Evolutionary conservation across 2,797 vertebrate genomes (phyloP).

Genomic region (Cichlasoma orientale): DNA sequence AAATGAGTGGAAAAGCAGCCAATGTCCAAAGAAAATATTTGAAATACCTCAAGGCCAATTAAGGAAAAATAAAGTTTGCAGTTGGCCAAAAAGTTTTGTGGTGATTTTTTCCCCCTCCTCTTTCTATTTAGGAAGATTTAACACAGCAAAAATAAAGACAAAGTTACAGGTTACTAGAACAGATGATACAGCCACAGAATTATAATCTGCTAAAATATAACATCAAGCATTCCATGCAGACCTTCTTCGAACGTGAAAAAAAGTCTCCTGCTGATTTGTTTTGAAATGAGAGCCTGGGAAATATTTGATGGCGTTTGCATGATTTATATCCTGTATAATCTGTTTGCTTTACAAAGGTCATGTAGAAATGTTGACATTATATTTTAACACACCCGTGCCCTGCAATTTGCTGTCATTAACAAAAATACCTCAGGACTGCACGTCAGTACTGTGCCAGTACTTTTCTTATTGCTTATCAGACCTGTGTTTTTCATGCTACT

Average conservation of each 20-base stretch:
- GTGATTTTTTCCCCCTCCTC: too few relatives aligned
- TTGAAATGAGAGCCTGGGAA: not conserved
- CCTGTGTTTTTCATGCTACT: not conserved
- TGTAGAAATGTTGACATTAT: not conserved
- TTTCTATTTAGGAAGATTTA: too few relatives aligned
- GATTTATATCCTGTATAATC: not conserved
- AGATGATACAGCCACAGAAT: too few relatives aligned
- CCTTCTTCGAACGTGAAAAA: not conserved
- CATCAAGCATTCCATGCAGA: not conserved
- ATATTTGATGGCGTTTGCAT: not conserved
- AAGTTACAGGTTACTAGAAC: too few relatives aligned
- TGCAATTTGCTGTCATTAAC: too few relatives aligned
- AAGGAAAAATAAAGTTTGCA: too few relatives aligned
- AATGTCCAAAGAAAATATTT: too few relatives aligned
- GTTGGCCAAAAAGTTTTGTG: too few relatives aligned
- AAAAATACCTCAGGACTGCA: not conserved
- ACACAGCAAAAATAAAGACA: too few relatives aligned
- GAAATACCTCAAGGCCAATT: too few relatives aligned
- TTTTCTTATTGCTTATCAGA: not conserved
- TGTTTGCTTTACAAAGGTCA: not conserved
- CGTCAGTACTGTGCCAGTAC: not conserved
- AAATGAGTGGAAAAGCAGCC: too few relatives aligned
- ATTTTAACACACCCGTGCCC: too few relatives aligned
- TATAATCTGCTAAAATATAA: not conserved
- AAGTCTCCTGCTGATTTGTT: not conserved